Evolutionary conservation across 2,797 vertebrate species (phyloP).

Genomic region (Hephaestus fuliginosus): DNA sequence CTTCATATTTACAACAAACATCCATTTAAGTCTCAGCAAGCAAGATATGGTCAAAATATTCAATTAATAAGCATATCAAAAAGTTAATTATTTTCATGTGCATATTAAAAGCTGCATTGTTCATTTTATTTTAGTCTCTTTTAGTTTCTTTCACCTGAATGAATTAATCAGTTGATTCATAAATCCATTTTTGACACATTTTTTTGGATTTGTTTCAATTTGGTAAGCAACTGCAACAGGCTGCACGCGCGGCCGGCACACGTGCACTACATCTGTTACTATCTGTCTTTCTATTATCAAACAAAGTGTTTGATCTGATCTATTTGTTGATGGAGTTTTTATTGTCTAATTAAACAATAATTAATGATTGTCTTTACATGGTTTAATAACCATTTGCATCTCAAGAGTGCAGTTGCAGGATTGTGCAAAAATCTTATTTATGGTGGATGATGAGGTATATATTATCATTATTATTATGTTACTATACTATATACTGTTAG

Average conservation of each 20-base stretch:
- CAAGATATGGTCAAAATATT: background rate
- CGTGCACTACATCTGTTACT: too few species aligned
- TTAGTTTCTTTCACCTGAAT: too few species aligned
- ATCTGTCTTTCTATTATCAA: too few species aligned
- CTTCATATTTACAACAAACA: background rate
- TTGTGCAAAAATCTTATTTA: background rate
- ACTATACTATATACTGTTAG: too few species aligned
- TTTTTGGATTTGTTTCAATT: background rate
- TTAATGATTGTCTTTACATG: conserved; percentile 2
- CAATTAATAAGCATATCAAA: too few species aligned
- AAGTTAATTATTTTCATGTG: too few species aligned
- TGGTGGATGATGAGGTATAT: background rate
- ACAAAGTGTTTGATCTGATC: background rate
- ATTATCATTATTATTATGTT: too few species aligned
- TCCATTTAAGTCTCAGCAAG: background rate
- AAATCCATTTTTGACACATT: background rate
- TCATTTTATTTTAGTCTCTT: too few species aligned
- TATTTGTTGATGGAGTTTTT: background rate
- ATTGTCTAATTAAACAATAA: background rate
- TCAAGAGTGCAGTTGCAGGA: background rate
- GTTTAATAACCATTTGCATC: background rate
- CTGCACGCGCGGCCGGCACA: too few species aligned
- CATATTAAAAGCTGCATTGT: too few species aligned
- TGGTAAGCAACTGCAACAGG: too few species aligned
- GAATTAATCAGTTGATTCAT: background rate